Evolutionary conservation across 2,888 invertebrate species (phyloP).

Genomic region (Piscicola geometra): DNA sequence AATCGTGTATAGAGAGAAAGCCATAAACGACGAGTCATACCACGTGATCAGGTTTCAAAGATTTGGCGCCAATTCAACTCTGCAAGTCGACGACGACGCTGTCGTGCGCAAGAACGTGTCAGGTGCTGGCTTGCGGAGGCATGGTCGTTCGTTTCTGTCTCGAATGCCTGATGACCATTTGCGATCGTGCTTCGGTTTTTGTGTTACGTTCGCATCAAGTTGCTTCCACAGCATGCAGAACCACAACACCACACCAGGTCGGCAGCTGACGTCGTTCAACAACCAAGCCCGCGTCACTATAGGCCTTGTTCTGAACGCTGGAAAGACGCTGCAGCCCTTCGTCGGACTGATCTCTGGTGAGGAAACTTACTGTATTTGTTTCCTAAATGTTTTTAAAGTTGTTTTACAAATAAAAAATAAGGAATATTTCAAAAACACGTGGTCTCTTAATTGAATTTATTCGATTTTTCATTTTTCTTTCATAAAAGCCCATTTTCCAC

Average conservation of each 20-base stretch:
- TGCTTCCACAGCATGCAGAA: too few relatives aligned
- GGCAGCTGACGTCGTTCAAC: constrained; percentile 35
- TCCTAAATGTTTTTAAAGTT: too few relatives aligned
- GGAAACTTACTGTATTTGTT: too few relatives aligned
- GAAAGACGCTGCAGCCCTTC: constrained; percentile 30
- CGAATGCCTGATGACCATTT: too few relatives aligned
- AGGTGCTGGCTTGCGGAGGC: constrained; percentile 60
- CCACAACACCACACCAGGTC: constrained; percentile 4
- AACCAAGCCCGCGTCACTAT: constrained; percentile 33
- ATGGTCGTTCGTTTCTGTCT: too few relatives aligned
- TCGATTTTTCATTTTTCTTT: background rate
- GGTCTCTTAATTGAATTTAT: too few relatives aligned
- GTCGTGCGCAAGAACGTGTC: constrained; percentile 70
- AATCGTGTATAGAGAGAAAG: constrained; percentile 61
- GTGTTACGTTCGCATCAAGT: too few relatives aligned
- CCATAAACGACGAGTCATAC: constrained; percentile 87
- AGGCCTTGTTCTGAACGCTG: constrained; percentile 15
- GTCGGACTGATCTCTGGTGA: constrained; percentile 18
- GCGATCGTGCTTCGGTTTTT: too few relatives aligned
- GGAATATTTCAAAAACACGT: too few relatives aligned
- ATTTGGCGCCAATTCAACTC: constrained; percentile 79
- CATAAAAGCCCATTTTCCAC: background rate
- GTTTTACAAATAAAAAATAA: too few relatives aligned
- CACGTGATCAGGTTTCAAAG: constrained; percentile 86
- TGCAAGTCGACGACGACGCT: constrained; percentile 84